Evolutionary conservation across 2,888 invertebrate species (phyloP).

Genomic region (Perizoma affinitatum): DNA sequence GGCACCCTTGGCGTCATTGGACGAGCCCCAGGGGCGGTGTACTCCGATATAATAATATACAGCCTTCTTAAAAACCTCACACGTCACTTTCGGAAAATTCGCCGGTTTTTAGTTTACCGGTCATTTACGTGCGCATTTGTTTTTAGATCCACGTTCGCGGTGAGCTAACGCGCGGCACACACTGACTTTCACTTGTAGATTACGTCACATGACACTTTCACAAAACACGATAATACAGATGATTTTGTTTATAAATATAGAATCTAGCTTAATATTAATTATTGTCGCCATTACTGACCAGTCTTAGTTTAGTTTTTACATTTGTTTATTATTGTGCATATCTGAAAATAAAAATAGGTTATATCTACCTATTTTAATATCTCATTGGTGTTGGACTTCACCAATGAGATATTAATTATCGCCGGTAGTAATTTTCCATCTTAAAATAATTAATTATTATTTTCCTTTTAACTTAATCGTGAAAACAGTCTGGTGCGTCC

Average conservation of each 20-base stretch:
- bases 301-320: constrained; percentile 34
- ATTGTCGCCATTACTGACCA: constrained; percentile 52
- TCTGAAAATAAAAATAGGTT: constrained; percentile 16
- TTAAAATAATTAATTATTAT: not conserved
- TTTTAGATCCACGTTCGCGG: constrained; percentile 48
- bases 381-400: not conserved
- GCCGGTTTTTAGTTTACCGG: constrained; percentile 17
- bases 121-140: constrained; percentile 17
- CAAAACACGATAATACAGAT: constrained; percentile 27
- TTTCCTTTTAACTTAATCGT: not conserved
- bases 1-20: constrained; percentile 75
- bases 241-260: constrained; percentile 31
- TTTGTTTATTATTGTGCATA: constrained; percentile 25
- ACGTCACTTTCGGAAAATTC: constrained; percentile 30
- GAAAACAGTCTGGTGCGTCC: constrained; percentile 24
- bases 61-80: constrained; percentile 41
- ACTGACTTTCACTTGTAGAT: constrained; percentile 70
- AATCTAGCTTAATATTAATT: constrained; percentile 39
- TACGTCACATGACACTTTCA: constrained; percentile 53
- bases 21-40: constrained; percentile 70
- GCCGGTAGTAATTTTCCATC: not conserved
- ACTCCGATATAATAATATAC: constrained; percentile 41
- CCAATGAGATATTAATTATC: too few relatives aligned
- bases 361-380: too few relatives aligned
- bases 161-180: constrained; percentile 48